Evolutionary conservation across 2,113 vertebrate species (phyloP).

Genomic region (Seriola rivoliana): DNA sequence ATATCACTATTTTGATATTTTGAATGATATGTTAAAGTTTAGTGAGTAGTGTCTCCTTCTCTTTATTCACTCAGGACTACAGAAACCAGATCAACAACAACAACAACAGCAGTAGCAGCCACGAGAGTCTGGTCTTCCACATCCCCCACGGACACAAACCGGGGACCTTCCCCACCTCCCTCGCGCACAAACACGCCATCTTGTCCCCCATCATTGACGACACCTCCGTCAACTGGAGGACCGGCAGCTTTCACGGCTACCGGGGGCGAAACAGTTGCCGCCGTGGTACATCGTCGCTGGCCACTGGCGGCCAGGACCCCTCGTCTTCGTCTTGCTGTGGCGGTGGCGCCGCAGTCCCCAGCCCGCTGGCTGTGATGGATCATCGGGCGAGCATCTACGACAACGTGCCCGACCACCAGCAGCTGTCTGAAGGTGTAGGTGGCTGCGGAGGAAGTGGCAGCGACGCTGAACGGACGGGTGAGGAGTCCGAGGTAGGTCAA

Average conservation of each 20-base stretch:
- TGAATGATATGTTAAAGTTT: background rate
- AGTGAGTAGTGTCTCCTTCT: background rate
- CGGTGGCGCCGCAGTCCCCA: background rate
- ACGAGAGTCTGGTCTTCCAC: conserved; percentile 82
- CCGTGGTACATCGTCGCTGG: conserved; percentile 11
- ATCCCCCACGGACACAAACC: conserved; percentile 89
- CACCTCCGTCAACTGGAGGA: conserved; percentile 88
- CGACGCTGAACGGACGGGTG: background rate
- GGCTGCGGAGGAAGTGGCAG: conserved; percentile 43
- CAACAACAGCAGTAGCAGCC: conserved; percentile 53
- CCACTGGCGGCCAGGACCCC: background rate
- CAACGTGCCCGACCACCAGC: conserved; percentile 84
- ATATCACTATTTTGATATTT: background rate
- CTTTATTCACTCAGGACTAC: conserved; percentile 35
- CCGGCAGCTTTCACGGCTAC: conserved; percentile 89
- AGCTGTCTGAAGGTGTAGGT: conserved; percentile 34
- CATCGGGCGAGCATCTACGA: conserved; percentile 90
- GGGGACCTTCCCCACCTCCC: conserved; percentile 89
- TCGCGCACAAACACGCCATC: conserved; percentile 74
- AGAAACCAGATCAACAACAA: conserved; percentile 71
- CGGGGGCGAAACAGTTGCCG: conserved; percentile 60
- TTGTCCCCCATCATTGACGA: conserved; percentile 66
- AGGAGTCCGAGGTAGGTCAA: conserved; percentile 61
- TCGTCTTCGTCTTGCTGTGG: background rate
- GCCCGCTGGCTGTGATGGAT: conserved; percentile 23